Evolutionary conservation across 2,888 invertebrate genomes (phyloP), one percentile per base, ranked within the genome.

Genomic region (Sesamia inferens): DNA sequence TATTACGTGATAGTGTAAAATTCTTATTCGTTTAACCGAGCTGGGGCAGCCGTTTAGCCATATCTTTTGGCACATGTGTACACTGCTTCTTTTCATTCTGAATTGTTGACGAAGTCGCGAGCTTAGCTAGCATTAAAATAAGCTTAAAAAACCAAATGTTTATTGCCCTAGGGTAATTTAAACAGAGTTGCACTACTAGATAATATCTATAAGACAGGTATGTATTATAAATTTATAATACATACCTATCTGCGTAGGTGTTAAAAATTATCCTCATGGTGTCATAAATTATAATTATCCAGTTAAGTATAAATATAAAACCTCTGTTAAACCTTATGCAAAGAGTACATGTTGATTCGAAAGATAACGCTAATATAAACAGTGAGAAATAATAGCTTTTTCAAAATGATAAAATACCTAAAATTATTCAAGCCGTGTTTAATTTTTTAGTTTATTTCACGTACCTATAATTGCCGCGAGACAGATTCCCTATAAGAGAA

Each of bases 271-370:
- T 22, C 13, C 14, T 58, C 22, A 44, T 51, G 44, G 0, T 42
- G 22, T 67, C 59, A 16, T 54, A 80, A 81, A 68, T 76, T 67
- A 76, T 69, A 70, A 72, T 76, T 81, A 19, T 64, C 39, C 24
- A 65, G 57, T 57, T 65, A 75, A 75, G 1, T 64, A 68, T 42
- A 42, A 55, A 71, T 71, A 55, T 74, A 11, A 54, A 69, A 74
- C 71, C 78, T 71, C 69, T 71, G 68, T 74, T 68, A 68, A 55
- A 39, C 55, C 66, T 68, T 66, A 55, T 48, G 66, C 76, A 65
- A 19, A 51, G 44, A 44, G 61, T 54, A 31, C 44, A 19, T 61
- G 51, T 78, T 78, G 68, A 65, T 72, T 70, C 39, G 44, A 58
- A 57, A 71, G 59, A 55, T 78, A 82, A 74, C 74, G 42, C 72